Conservation (phyloP, 2,888 invertebrate genomes). For the Sympetrum striolatum region DNA sequence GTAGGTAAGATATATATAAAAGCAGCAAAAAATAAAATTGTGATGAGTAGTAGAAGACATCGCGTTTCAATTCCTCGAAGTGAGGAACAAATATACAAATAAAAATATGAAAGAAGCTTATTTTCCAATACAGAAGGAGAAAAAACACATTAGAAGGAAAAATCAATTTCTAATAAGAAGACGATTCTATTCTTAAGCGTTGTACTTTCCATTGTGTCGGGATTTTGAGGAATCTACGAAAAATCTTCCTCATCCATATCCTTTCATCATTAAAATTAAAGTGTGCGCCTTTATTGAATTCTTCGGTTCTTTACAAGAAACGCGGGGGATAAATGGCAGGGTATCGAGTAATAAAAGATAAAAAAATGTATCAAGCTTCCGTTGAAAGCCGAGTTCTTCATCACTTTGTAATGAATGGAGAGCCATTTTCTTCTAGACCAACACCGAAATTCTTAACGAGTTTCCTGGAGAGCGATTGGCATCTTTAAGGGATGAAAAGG, state of each 20-base stretch:
- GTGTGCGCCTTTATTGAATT: not conserved
- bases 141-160: no score
- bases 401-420: constrained; percentile 27
- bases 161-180: no score
- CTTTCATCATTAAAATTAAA: not conserved
- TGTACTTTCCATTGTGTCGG: no score
- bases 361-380: not conserved
- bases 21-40: no score
- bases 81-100: no score
- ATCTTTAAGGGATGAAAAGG: not conserved
- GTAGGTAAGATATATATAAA: no score
- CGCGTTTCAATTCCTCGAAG: no score
- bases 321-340: not conserved
- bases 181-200: no score
- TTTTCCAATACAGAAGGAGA: no score
- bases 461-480: constrained; percentile 29
- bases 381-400: not conserved
- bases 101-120: no score
- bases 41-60: no score
- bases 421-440: constrained; percentile 16
- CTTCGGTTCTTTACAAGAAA: not conserved
- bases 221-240: not conserved
- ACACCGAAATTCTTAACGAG: constrained; percentile 36
- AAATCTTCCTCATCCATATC: not conserved
- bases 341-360: not conserved